Conservation (phyloP, 2,888 invertebrate species). For the Ecliptopera silaceata region DNA sequence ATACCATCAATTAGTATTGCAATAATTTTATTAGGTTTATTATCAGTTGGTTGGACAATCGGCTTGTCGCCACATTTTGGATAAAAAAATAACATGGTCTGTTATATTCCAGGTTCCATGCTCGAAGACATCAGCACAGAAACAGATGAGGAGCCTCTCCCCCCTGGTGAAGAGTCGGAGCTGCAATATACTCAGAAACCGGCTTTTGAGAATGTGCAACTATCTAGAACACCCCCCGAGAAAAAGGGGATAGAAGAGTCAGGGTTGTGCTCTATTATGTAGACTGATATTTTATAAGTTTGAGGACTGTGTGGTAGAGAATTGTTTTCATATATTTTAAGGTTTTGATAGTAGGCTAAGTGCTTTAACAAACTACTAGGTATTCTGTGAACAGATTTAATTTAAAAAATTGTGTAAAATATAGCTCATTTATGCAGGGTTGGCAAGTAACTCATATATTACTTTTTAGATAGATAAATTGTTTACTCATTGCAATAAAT, state of each 20-base stretch:
- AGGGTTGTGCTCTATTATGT: conserved; percentile 94
- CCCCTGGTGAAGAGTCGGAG: conserved; percentile 82
- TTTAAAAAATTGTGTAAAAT: too few relatives aligned
- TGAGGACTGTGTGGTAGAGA: conserved; percentile 9
- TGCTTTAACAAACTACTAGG: too few relatives aligned
- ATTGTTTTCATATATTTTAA: not conserved
- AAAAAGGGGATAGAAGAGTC: conserved; percentile 91
- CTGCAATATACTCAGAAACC: conserved; percentile 85
- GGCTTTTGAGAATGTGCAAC: conserved; percentile 83
- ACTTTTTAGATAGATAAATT: too few relatives aligned
- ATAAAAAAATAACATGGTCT: too few relatives aligned
- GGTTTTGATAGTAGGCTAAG: not conserved
- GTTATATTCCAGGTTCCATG: conserved; percentile 18
- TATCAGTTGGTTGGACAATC: too few relatives aligned
- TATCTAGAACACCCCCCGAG: conserved; percentile 88
- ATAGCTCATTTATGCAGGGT: too few relatives aligned
- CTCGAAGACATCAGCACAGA: conserved; percentile 60
- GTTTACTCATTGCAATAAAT: too few relatives aligned
- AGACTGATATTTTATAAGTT: conserved; percentile 40
- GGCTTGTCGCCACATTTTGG: too few relatives aligned
- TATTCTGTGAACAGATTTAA: too few relatives aligned
- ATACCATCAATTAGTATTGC: too few relatives aligned
- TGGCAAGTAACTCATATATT: too few relatives aligned
- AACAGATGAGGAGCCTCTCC: conserved; percentile 78
- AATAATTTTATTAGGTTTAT: too few relatives aligned